Base-by-base conservation (phyloP, 1,140 invertebrate species). In the Eciton burchellii region DNA sequence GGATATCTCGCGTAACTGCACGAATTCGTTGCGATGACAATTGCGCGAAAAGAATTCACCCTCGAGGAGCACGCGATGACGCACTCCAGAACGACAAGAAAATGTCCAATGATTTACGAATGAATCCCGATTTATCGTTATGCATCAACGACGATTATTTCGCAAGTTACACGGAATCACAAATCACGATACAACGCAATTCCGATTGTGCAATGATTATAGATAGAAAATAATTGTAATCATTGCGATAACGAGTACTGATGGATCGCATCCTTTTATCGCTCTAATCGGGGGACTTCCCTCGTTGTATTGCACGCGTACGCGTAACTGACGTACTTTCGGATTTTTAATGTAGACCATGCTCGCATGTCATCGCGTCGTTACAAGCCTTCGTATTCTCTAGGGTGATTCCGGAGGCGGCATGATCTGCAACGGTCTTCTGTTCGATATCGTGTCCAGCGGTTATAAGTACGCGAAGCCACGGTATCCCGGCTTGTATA, bases 321-420 rank as follows among this genome's bases (percentile, higher is more conserved):
- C 70, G 77, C 41, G 76, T 90, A 16, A 91, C 88, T 0, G 57
- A 87, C 2, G 94, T 97, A 56, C 57, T 3, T 43, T 2, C n/a
- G n/a, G n/a, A n/a, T n/a, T n/a, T n/a, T n/a, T n/a, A n/a, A n/a
- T n/a, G n/a, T n/a, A n/a, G n/a, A n/a, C n/a, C n/a, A n/a, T n/a
- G n/a, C n/a, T n/a, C n/a, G n/a, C n/a, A n/a, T n/a, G n/a, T n/a
- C n/a, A n/a, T n/a, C n/a, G n/a, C n/a, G n/a, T n/a, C n/a, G n/a
- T n/a, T n/a, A n/a, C n/a, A n/a, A n/a, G n/a, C n/a, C n/a, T n/a
- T n/a, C n/a, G n/a, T n/a, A n/a, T n/a, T n/a, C n/a, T n/a, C 0
- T 76, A 95, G 94, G 95, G 94, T 43, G 95, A 95, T 84, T 95
- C 94, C 21, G 95, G 95, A 1, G 94, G 95, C 6, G 94, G 94